Base-by-base conservation (phyloP, 2,113 vertebrate genomes). In the Tapirus terrestris region DNA sequence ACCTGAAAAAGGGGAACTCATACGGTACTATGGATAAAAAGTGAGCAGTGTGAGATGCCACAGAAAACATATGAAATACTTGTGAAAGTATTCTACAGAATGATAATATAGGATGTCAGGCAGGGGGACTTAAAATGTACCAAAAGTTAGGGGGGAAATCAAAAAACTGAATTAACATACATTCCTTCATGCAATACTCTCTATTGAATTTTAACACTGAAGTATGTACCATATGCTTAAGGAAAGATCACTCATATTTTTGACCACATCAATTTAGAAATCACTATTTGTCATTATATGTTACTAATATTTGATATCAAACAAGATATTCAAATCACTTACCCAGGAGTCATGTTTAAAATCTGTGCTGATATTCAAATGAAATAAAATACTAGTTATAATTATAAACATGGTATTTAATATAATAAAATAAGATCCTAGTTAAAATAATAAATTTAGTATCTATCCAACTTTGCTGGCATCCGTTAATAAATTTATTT, bases 11-110 rank as follows among this genome's bases (percentile, higher is more conserved):
- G 68, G 48, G 94, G 96, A 91, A 95, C 56, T 97, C 96, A 97
- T 90, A 96, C 97, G 97, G 86, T 94, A 96, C 82, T 80, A 96
- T 9, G 87, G 85, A 97, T 97, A 96, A 81, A 76, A 90, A 94
- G 39, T 89, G 92, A 97, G 91, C 85, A 95, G 82, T 96, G 89
- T 60, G 75, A 96, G 94, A 97, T 95, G 60, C 77, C 93, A 97
- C n/a, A 86, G 96, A 98, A 97, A 96, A 91, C 53, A 98, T 45
- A 84, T 45, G 45, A 98, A 96, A 91, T 45, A 92, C 81, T 95
- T 51, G 86, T 68, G 31, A 96, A 97, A 89, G 83, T 61, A 98
- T 96, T 20, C 53, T 85, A 94, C 65, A 81, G 93, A 96, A 98
- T 95, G 88, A 91, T 97, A 97, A 94, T 77, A 87, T 90, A 88